Percentiles rank a stretch among this genome's conserved stretches.
phyloP scores from a whole-genome alignment of 2,113 vertebrate species.

The Podarcis muralis region DNA sequence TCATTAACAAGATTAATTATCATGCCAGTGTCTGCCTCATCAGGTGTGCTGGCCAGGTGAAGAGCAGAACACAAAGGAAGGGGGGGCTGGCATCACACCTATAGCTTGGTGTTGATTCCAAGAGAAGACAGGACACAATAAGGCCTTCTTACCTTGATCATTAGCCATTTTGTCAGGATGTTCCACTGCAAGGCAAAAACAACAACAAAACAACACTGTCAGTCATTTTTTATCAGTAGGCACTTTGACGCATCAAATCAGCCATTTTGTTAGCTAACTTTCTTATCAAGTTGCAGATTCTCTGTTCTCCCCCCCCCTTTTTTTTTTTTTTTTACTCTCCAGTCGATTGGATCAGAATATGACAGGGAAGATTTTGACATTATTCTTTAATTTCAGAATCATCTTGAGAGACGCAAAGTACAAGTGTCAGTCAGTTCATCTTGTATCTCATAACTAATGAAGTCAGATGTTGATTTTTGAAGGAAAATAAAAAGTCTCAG shows the following conservation, averaged over 20 bases:
- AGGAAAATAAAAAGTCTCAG: not conserved
- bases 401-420: not conserved
- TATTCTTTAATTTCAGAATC: slow-evolving; percentile 1
- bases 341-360: not conserved
- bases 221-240: slow-evolving; percentile 36
- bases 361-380: not conserved
- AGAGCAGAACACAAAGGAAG: slow-evolving; percentile 26
- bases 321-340: not conserved
- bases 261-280: slow-evolving; percentile 13
- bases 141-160: slow-evolving; percentile 87
- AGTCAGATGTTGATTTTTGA: not conserved
- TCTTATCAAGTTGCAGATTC: not conserved
- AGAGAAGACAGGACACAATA: not conserved
- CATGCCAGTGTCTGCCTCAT: slow-evolving; percentile 26
- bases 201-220: slow-evolving; percentile 48
- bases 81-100: slow-evolving; percentile 22
- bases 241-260: slow-evolving; percentile 26
- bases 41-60: slow-evolving; percentile 72
- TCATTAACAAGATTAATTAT: slow-evolving; percentile 81
- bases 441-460: accelerated
- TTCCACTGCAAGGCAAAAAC: slow-evolving; percentile 81
- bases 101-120: slow-evolving; percentile 16
- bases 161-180: slow-evolving; percentile 98
- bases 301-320: not conserved
- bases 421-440: not conserved